Percentiles rank a stretch among this genome's conserved stretches.
phyloP scores from a whole-genome alignment of 2,113 vertebrate genomes.

The Typhlomys cinereus region DNA sequence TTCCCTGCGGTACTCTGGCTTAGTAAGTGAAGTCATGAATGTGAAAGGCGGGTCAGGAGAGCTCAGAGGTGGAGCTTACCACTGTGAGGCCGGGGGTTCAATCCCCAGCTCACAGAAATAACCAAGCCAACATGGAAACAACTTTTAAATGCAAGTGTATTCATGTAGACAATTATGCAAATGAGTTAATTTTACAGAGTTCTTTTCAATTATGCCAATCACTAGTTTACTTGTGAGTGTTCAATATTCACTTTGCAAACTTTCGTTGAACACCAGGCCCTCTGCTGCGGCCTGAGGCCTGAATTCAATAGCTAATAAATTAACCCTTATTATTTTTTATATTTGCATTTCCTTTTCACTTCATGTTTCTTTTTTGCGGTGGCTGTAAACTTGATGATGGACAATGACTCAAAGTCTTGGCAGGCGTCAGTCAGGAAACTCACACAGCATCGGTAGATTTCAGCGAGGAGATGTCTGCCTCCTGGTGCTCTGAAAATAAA shows the following conservation, averaged over 20 bases:
- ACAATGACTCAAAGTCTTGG: neutral
- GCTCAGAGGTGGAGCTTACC: neutral
- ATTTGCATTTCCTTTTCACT: too few species aligned
- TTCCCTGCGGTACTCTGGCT: neutral
- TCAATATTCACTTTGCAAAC: slow-evolving; percentile 11
- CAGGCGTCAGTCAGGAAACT: neutral
- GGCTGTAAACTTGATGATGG: neutral
- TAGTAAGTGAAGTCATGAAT: neutral
- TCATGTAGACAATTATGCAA: neutral
- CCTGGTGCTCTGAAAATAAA: neutral
- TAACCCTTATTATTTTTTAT: neutral
- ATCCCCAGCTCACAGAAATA: neutral
- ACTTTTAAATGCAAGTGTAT: neutral
- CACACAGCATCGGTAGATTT: neutral
- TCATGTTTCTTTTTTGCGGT: too few species aligned
- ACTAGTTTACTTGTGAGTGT: neutral
- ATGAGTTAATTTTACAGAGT: neutral
- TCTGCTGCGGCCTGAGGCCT: neutral
- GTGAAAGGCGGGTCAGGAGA: neutral
- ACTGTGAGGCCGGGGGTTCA: neutral
- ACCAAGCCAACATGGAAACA: neutral
- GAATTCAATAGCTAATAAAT: slow-evolving; percentile 34
- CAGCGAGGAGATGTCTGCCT: too few species aligned
- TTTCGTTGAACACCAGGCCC: neutral
- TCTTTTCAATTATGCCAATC: neutral